phyloP scores from a whole-genome alignment of 2,113 vertebrate genomes.

The Neopipo cinnamomea region DNA sequence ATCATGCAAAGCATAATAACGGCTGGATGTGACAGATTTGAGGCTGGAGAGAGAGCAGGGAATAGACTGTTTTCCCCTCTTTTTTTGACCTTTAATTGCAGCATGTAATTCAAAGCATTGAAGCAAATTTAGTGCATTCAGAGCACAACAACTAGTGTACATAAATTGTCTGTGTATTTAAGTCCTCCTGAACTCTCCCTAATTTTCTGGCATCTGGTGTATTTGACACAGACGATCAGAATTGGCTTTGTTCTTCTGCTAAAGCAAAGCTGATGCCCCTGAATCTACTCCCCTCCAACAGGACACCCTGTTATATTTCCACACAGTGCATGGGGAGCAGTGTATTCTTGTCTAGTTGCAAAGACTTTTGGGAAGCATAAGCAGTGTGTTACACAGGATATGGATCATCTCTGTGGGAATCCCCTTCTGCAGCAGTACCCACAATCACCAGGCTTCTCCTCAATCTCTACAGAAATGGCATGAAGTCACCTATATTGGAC shows the following conservation, averaged over 20 bases:
- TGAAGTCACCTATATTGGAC: background rate
- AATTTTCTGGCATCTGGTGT: background rate
- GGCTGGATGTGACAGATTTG: background rate
- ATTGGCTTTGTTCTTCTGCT: background rate
- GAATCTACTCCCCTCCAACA: background rate
- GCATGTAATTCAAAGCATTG: background rate
- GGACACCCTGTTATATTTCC: fast-evolving
- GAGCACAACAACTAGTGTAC: background rate
- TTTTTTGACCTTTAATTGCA: background rate
- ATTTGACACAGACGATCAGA: background rate
- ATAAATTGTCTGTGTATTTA: background rate
- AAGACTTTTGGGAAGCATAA: background rate
- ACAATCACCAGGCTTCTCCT: background rate
- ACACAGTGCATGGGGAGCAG: fast-evolving
- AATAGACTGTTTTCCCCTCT: background rate
- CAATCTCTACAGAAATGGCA: background rate
- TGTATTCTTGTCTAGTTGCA: background rate
- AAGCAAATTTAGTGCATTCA: background rate
- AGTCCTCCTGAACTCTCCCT: background rate
- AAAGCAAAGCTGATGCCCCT: background rate
- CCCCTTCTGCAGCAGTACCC: background rate
- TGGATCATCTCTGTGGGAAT: background rate
- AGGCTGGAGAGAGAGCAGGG: background rate
- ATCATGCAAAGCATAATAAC: background rate
- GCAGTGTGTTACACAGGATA: background rate